phyloP scores from a whole-genome alignment of 37 sponge, comb jelly and placozoan genomes.

The Spongilla lacustris region DNA sequence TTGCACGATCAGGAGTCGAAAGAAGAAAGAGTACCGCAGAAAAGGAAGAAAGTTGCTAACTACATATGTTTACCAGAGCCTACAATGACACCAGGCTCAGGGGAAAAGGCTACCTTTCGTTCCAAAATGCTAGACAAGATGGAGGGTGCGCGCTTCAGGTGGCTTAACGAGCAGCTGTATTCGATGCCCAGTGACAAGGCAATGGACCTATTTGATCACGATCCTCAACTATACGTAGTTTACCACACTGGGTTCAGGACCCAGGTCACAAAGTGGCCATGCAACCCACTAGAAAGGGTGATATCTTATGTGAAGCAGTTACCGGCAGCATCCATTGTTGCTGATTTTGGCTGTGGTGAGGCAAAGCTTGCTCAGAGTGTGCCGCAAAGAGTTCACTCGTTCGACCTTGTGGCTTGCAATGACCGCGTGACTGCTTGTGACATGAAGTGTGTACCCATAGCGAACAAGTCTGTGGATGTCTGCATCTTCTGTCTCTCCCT shows the following conservation, averaged over 20 bases:
- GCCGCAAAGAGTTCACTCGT: conserved; percentile 79
- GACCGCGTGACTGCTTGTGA: conserved; percentile 86
- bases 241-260: conserved; percentile 89
- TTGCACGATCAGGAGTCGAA: not conserved
- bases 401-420: conserved; percentile 89
- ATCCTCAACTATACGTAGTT: conserved; percentile 79
- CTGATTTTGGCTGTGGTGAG: conserved; percentile 98
- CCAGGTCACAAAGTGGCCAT: conserved; percentile 91
- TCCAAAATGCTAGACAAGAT: conserved; percentile 50
- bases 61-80: not conserved
- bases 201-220: conserved; percentile 68
- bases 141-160: conserved; percentile 85
- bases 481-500: conserved; percentile 94
- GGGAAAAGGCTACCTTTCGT: not conserved
- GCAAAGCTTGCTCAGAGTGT: conserved; percentile 81
- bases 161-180: conserved; percentile 96
- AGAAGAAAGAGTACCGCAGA: not conserved
- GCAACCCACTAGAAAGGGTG: conserved; percentile 90
- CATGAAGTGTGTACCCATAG: conserved; percentile 87
- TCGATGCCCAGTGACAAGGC: conserved; percentile 72
- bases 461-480: conserved; percentile 70
- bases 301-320: conserved; percentile 62
- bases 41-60: not conserved
- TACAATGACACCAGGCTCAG: no score
- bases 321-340: conserved; percentile 57